Evolutionary conservation across 2,888 invertebrate genomes (phyloP), one percentile per base, ranked within the genome.

Genomic region (Drosophila formosana): DNA sequence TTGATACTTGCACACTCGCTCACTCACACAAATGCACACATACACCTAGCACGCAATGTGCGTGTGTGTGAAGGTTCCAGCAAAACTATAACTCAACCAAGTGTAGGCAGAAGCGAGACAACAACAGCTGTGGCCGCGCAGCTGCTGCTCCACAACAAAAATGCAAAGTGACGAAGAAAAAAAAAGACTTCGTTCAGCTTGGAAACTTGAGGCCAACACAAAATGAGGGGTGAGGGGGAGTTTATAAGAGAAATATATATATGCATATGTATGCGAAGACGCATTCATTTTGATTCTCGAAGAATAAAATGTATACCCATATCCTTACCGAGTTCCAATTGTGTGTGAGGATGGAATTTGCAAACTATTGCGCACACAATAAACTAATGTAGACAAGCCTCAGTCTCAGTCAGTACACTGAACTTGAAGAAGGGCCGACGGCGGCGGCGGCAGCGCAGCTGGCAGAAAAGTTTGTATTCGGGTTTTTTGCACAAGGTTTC

Each of bases 71-170:
- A 62, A 62, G 46, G 43, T 61, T 58, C 43, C 52, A 37, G 25
- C n/a, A 51, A 51, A 55, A 64, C 60, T 65, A 45, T 66, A 66
- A 66, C 37, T 56, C 60, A 76, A 32, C 30, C 30, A 58, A 65
- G 69, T 75, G 56, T 69, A 80, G 78, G 86, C 72, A 76, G 69
- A 74, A 82, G 80, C 72, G 83, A 83, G 82, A 83, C 82, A 82
- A 64, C 75, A 72, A 78, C 83, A 85, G 82, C 80, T 85, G 82
- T 62, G 61, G 55, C 45, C 72, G 69, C 75, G 84, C 82, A 80
- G 84, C 84, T 86, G 78, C 84, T 80, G 58, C 50, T 61, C 50
- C 80, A 80, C 75, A 77, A 80, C 67, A 80, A 72, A 79, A 77
- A 71, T 66, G 66, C 61, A 68, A 75, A 79, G 51, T 60, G 74